Percentiles rank a stretch among this genome's conserved stretches.
phyloP scores from a whole-genome alignment of 2,888 invertebrate genomes.

The Perizoma affinitatum region DNA sequence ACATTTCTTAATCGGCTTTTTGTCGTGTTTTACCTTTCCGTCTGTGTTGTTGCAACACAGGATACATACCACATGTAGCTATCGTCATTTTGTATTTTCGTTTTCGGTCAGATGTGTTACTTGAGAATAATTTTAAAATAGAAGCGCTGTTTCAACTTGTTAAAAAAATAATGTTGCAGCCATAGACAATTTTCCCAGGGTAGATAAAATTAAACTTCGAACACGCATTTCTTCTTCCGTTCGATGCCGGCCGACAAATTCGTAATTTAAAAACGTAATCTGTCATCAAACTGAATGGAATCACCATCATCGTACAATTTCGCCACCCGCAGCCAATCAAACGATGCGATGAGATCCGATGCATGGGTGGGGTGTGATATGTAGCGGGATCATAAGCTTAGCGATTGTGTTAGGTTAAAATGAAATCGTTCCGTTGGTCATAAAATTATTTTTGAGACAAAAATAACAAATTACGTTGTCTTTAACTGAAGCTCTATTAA shows the following conservation, averaged over 20 bases:
- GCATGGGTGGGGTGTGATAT: constrained; percentile 46
- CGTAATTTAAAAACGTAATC: constrained; percentile 62
- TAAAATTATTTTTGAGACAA: too few relatives aligned
- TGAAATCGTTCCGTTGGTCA: too few relatives aligned
- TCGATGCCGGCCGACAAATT: constrained; percentile 33
- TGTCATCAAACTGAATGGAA: constrained; percentile 81
- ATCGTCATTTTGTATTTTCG: too few relatives aligned
- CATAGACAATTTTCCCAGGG: constrained; percentile 27
- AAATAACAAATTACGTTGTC: too few relatives aligned
- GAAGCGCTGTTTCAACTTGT: background rate
- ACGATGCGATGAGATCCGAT: constrained; percentile 75
- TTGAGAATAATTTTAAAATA: too few relatives aligned
- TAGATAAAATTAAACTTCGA: constrained; percentile 33
- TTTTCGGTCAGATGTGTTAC: too few relatives aligned
- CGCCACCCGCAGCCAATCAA: constrained; percentile 82
- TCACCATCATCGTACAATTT: constrained; percentile 74
- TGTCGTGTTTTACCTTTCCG: too few relatives aligned
- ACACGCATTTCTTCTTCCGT: constrained; percentile 24
- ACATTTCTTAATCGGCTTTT: too few relatives aligned
- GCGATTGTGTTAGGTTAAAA: constrained; percentile 17
- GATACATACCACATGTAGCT: too few relatives aligned
- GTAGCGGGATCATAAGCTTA: constrained; percentile 27
- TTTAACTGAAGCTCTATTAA: too few relatives aligned
- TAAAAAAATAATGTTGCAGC: constrained; percentile 5
- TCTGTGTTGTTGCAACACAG: too few relatives aligned